A percentile compares a stretch with the other conserved stretches of the same genome.
These are phyloP conservation scores for Sebastes aleutianus DNA, from an alignment of 2,797 vertebrate species.

Conservation along the genomic window DNA sequence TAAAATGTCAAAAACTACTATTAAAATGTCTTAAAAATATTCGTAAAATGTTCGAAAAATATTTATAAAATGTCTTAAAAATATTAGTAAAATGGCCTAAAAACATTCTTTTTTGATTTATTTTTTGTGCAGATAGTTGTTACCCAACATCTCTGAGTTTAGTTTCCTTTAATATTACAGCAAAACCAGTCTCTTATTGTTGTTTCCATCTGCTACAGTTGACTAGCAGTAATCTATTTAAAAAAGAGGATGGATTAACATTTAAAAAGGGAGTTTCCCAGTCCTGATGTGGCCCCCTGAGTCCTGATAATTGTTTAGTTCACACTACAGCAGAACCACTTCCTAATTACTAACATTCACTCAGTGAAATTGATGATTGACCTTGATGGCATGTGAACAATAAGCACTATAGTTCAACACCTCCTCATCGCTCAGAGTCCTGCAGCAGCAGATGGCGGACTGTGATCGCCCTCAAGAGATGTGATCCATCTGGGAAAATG, in stretches of 20 bases:
- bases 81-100: too few species aligned
- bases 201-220: background rate
- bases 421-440: background rate
- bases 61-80: too few species aligned
- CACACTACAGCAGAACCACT: background rate
- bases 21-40: too few species aligned
- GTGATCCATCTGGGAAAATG: background rate
- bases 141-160: background rate
- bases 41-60: too few species aligned
- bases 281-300: background rate
- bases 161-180: background rate
- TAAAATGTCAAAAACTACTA: too few species aligned
- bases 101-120: fast-evolving
- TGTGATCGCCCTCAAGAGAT: background rate
- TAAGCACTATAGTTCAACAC: background rate
- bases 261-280: background rate
- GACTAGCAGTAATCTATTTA: background rate
- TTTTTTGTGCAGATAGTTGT: background rate
- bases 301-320: background rate
- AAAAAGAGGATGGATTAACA: background rate
- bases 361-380: background rate
- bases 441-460: background rate
- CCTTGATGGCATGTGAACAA: background rate
- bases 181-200: background rate
- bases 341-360: background rate